Evolutionary conservation across 1,140 invertebrate genomes (phyloP).

Genomic region (Watersipora subatra): DNA sequence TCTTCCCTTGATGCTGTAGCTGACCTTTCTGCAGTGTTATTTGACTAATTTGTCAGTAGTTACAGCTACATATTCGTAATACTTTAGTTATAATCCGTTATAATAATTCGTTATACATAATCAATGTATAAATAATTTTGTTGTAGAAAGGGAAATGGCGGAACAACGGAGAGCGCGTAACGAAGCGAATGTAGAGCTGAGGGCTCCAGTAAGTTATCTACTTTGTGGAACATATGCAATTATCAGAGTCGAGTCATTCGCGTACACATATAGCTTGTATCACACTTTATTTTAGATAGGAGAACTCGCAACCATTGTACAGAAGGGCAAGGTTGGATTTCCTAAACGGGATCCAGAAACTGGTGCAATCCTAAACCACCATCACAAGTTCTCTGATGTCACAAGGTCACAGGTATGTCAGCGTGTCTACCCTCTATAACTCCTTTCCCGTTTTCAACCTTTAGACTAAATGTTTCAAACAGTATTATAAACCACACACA

Average conservation of each 20-base stretch:
- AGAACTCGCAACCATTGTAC: constrained; percentile 22
- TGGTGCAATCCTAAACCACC: constrained; percentile 19
- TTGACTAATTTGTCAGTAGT: no score
- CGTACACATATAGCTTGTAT: no score
- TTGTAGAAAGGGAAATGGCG: constrained; percentile 16
- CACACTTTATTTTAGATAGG: constrained; percentile 14
- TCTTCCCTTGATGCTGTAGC: no score
- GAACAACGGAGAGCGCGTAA: constrained; percentile 19
- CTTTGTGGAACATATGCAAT: background rate
- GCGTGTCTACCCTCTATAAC: no score
- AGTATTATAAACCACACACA: no score
- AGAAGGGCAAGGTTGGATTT: constrained; percentile 19
- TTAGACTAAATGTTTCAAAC: no score
- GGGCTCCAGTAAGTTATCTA: constrained; percentile 16
- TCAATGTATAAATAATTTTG: no score
- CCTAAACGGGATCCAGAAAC: constrained; percentile 22
- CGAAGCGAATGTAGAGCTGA: constrained; percentile 14
- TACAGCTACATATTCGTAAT: no score
- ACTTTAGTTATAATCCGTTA: no score
- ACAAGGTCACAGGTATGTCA: constrained; percentile 8
- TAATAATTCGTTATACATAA: no score
- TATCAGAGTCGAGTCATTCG: background rate
- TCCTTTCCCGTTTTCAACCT: no score
- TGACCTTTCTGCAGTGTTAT: no score
- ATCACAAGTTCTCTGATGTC: constrained; percentile 22